Evolutionary conservation across 2,113 vertebrate genomes (phyloP), one percentile per base, ranked within the genome.

Genomic region (Hyaena hyaena): DNA sequence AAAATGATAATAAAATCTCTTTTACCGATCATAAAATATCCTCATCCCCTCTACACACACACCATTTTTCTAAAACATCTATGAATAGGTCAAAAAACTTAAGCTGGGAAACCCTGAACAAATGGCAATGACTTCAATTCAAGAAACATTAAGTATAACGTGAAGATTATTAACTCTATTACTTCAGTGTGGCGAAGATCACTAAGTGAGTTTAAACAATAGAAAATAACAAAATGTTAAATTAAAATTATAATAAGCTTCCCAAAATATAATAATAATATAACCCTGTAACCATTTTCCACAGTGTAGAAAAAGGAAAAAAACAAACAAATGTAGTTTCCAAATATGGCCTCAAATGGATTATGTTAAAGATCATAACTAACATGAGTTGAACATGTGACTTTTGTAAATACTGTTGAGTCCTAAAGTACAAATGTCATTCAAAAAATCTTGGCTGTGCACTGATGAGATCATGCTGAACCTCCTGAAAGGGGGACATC

Each of bases 321-420:
- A 50, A 50, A 50, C 61, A 73, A 50, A 50, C 11, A 50, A 48
- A 17, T 0, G 45, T 0, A 82, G 33, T 12, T 69, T 5, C 33
- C 53, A 48, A 77, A 16, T 63, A n/a, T 39, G 17, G 7, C 23
- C n/a, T 50, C 53, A 86, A 8, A 45, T 1, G 81, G 31, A 48
- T 24, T 19, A 31, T 69, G 33, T 23, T 33, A n/a, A 94, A 19
- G 33, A 63, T 14, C 4, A 0, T 68, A 48, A 31, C 6, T 5
- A 48, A 68, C 23, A 23, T 10, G 10, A 8, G 10, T 23, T 45
- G 55, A 76, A 16, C 21, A 24, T 8, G 17, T 31, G 71, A 80
- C 10, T 2, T 39, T 58, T 9, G 5, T 39, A 24, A 82, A 39
- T 1, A 0, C 15, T 5, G 2, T 16, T 17, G 35, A 43, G 48